A percentile compares a stretch with the other conserved stretches of the same genome.
phyloP scores from a whole-genome alignment of 2,888 invertebrate genomes.

The Ichneumoninae sp. region DNA sequence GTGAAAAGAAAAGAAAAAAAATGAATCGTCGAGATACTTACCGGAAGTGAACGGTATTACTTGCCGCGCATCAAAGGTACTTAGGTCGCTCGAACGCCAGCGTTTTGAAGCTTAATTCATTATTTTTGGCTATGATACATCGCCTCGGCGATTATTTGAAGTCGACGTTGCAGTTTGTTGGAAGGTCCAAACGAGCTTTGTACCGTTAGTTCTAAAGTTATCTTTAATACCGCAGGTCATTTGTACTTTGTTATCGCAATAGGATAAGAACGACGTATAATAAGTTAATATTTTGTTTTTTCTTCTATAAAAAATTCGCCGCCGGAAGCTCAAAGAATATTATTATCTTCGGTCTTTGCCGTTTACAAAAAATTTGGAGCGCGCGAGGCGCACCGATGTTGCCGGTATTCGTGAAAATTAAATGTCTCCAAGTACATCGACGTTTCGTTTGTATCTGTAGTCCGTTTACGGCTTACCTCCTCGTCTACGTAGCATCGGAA shows the following conservation, averaged over 20 bases:
- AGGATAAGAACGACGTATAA: slow-evolving; percentile 54
- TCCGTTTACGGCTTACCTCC: slow-evolving; percentile 6
- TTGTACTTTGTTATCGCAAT: slow-evolving; percentile 45
- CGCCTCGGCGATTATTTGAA: background rate
- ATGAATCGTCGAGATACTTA: background rate
- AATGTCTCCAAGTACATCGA: background rate
- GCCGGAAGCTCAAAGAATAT: background rate
- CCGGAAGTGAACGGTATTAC: slow-evolving; percentile 4
- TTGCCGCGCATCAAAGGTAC: slow-evolving; percentile 1
- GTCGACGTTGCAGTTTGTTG: background rate
- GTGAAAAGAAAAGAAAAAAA: slow-evolving; percentile 5
- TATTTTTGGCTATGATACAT: slow-evolving; percentile 6
- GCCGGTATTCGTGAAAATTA: background rate
- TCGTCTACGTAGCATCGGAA: background rate
- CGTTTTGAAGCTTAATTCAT: background rate
- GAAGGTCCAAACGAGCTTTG: slow-evolving; percentile 22
- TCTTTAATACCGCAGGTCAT: slow-evolving; percentile 49
- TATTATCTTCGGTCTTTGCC: background rate
- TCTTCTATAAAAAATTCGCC: background rate
- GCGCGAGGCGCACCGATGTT: background rate
- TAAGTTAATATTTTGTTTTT: slow-evolving; percentile 65
- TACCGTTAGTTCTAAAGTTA: slow-evolving; percentile 18
- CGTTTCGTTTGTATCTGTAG: background rate
- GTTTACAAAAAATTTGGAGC: background rate
- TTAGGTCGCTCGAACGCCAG: slow-evolving; percentile 4